A percentile compares a stretch with the other conserved stretches of the same genome.
Conservation (phyloP, 1,140 invertebrate species). For the Bombus consobrinus region DNA sequence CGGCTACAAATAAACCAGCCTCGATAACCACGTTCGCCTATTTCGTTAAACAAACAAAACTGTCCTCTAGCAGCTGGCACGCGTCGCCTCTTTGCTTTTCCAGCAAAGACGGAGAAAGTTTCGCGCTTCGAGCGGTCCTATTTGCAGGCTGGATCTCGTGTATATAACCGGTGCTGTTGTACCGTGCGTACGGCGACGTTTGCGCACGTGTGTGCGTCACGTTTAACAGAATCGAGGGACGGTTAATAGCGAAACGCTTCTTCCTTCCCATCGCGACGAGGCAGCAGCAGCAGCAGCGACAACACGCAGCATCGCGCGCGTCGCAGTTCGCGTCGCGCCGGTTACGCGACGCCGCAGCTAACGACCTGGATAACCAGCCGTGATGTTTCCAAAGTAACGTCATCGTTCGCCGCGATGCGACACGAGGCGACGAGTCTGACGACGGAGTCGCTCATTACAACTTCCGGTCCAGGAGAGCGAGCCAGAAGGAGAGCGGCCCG, state of each 20-base stretch:
- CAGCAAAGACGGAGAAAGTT: constrained; percentile 41
- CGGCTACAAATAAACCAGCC: constrained; percentile 23
- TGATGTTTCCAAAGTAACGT: constrained; percentile 76
- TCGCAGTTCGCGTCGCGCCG: constrained; percentile 48
- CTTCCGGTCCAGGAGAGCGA: constrained; percentile 75
- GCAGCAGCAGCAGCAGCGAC: no score
- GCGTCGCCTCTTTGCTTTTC: constrained; percentile 19
- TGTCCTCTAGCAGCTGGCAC: constrained; percentile 37
- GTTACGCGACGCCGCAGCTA: constrained; percentile 65
- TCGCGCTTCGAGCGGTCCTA: constrained; percentile 4
- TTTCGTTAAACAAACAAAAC: constrained; percentile 48
- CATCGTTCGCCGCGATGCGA: constrained; percentile 70
- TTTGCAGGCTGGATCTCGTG: neutral
- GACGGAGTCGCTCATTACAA: constrained; percentile 77
- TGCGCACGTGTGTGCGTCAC: neutral
- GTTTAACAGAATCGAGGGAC: constrained; percentile 11
- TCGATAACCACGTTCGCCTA: constrained; percentile 38
- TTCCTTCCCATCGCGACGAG: constrained; percentile 1
- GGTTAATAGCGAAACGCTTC: constrained; percentile 16
- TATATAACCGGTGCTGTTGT: constrained; percentile 5
- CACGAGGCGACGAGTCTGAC: constrained; percentile 70
- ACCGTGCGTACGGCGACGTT: neutral
- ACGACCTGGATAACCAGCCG: constrained; percentile 69
- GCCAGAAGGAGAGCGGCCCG: constrained; percentile 41
- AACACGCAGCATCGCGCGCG: neutral